Conservation (phyloP, 1,140 invertebrate species). For the Heliconius melpomene region DNA sequence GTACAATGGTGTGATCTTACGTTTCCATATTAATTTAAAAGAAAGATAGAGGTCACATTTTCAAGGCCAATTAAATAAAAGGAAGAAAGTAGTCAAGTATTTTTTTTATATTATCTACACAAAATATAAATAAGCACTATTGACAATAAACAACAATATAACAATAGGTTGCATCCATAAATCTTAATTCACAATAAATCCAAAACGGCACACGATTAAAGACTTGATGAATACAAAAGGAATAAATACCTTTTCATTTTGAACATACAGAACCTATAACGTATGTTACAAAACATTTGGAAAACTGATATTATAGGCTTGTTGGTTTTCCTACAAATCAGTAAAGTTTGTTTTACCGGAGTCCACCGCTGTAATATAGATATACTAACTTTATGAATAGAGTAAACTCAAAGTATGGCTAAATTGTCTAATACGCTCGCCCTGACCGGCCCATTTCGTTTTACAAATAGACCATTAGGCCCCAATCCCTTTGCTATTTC, state of each 20-base stretch:
- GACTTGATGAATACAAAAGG: background rate
- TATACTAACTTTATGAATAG: constrained; percentile 46
- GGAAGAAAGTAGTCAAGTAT: no score
- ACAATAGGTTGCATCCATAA: background rate
- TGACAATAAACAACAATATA: no score
- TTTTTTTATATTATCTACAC: no score
- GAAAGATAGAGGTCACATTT: no score
- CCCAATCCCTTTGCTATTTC: constrained; percentile 80
- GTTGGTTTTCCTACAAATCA: constrained; percentile 15
- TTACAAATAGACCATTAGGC: constrained; percentile 80
- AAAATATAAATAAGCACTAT: no score
- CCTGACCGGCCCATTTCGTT: constrained; percentile 75
- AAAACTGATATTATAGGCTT: constrained; percentile 1
- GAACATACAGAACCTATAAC: background rate
- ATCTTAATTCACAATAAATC: background rate
- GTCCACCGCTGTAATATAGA: constrained; percentile 27
- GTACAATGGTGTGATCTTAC: no score
- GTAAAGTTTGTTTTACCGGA: constrained; percentile 26
- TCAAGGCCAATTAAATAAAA: no score
- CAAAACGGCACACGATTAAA: background rate
- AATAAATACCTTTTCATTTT: background rate
- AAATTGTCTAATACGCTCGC: constrained; percentile 77
- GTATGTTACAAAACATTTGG: background rate
- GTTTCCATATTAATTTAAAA: no score
- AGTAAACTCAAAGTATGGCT: constrained; percentile 72